These are phyloP conservation scores for Agrenia bidenticulata DNA, from an alignment of 2,888 invertebrate species.

Conservation along the genomic window DNA sequence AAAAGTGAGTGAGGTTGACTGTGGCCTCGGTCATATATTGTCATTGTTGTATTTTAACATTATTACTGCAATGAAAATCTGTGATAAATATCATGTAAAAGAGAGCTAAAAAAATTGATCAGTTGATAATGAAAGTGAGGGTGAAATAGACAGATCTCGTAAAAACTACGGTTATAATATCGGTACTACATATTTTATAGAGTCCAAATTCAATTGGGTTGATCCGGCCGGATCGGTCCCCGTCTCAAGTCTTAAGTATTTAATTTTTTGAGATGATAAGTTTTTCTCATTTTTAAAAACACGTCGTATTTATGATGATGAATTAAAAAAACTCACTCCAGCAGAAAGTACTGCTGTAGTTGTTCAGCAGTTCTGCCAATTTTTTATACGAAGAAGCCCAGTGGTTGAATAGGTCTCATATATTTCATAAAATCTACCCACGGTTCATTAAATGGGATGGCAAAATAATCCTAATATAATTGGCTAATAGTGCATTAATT, in stretches of 20 bases:
- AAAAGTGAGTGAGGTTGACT: slow-evolving; percentile 1
- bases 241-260: slow-evolving; percentile 13
- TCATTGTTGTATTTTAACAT: neutral
- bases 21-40: neutral
- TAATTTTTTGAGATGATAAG: slow-evolving; percentile 30
- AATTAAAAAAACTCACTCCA: slow-evolving; percentile 1
- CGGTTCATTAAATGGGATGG: slow-evolving; percentile 41
- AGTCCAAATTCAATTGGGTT: slow-evolving; percentile 23
- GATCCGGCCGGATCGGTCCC: slow-evolving; percentile 39
- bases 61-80: slow-evolving; percentile 36
- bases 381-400: slow-evolving; percentile 16
- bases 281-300: slow-evolving; percentile 3
- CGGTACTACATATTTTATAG: slow-evolving; percentile 16
- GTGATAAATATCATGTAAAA: slow-evolving; percentile 49
- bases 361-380: neutral
- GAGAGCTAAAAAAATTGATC: slow-evolving; percentile 45
- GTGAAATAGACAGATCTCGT: slow-evolving; percentile 26
- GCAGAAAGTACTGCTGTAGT: neutral
- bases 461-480: slow-evolving; percentile 39
- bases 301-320: neutral
- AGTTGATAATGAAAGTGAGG: slow-evolving; percentile 25
- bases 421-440: slow-evolving; percentile 18
- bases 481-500: slow-evolving; percentile 22
- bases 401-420: slow-evolving; percentile 18
- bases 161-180: slow-evolving; percentile 19